Conservation (phyloP, 2,797 vertebrate genomes). For the Trichosurus vulpecula region DNA sequence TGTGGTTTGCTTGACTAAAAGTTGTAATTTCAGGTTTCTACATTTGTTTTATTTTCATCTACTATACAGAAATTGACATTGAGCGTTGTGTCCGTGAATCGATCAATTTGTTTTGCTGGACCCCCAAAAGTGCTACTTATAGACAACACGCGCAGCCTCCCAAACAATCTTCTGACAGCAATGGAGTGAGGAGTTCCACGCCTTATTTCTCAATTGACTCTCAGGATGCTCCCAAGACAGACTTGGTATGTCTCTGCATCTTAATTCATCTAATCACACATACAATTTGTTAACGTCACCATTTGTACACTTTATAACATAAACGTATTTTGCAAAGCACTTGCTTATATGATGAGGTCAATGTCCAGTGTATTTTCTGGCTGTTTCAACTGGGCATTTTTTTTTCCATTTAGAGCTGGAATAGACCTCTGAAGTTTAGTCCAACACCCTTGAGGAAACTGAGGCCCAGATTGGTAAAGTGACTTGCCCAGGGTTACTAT, state of each 20-base stretch:
- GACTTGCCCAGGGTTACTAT: neutral
- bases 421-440: neutral
- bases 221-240: slow-evolving; percentile 90
- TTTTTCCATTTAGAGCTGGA: neutral
- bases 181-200: slow-evolving; percentile 80
- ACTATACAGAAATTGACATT: slow-evolving; percentile 94
- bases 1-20: slow-evolving; percentile 20
- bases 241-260: slow-evolving; percentile 88
- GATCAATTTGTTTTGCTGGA: slow-evolving; percentile 97
- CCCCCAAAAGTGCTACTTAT: slow-evolving; percentile 95
- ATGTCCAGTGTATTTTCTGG: neutral
- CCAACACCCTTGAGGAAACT: neutral
- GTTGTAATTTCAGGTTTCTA: slow-evolving; percentile 25
- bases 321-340: slow-evolving; percentile 21
- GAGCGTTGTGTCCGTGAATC: slow-evolving; percentile 98
- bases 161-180: slow-evolving; percentile 83
- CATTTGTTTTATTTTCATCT: slow-evolving; percentile 8
- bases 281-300: neutral
- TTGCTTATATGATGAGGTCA: neutral
- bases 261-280: neutral
- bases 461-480: neutral
- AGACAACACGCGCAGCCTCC: slow-evolving; percentile 93
- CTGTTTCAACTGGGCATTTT: neutral
- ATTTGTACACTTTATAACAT: slow-evolving; percentile 4
- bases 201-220: slow-evolving; percentile 91